Conservation (phyloP, 2,888 invertebrate genomes). For the Empis livida region DNA sequence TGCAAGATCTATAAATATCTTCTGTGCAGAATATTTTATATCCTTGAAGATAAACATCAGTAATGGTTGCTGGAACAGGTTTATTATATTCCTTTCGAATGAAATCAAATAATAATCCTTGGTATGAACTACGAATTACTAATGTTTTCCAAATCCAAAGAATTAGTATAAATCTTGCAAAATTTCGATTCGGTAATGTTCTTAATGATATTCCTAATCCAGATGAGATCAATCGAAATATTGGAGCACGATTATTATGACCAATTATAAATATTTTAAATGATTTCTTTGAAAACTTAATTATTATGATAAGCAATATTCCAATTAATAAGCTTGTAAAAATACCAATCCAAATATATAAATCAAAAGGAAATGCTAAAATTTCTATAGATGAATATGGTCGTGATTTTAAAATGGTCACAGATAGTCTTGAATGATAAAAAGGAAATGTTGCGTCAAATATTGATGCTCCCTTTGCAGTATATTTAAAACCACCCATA, state of each 20-base stretch:
- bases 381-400: conserved; percentile 16
- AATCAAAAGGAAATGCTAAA: conserved; percentile 17
- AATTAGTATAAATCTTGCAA: conserved; percentile 19
- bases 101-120: conserved; percentile 15
- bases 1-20: conserved; percentile 8
- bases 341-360: conserved; percentile 15
- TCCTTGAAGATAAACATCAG: conserved; percentile 14
- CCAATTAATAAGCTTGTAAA: neutral
- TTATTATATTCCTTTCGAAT: conserved; percentile 16
- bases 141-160: conserved; percentile 21
- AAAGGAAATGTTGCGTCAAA: conserved; percentile 14
- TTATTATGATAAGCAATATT: no score
- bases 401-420: conserved; percentile 13
- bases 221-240: conserved; percentile 16
- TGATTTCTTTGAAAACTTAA: neutral
- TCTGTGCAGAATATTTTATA: conserved; percentile 17
- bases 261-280: conserved; percentile 13
- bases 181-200: conserved; percentile 16
- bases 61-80: conserved; percentile 16
- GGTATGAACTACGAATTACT: conserved; percentile 25
- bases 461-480: conserved; percentile 14
- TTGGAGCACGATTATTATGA: conserved; percentile 10
- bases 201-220: conserved; percentile 16
- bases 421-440: conserved; percentile 16
- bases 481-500: conserved; percentile 21